phyloP scores from a whole-genome alignment of 2,888 invertebrate species.

The Nysson spinosus region DNA sequence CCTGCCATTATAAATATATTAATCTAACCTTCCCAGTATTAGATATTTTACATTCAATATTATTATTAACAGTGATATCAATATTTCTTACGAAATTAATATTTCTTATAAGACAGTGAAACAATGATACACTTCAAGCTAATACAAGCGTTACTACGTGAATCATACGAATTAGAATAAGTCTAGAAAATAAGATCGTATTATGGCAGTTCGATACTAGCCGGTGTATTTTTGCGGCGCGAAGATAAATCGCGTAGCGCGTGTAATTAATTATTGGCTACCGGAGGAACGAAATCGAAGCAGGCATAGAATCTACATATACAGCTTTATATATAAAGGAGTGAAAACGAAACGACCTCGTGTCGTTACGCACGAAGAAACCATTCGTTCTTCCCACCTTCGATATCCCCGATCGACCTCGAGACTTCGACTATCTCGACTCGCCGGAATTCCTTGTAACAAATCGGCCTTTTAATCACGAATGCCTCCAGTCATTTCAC shows the following conservation, averaged over 20 bases:
- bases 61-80: too few species aligned
- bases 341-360: constrained; percentile 25
- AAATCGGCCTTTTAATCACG: constrained; percentile 75
- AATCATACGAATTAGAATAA: too few species aligned
- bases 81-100: too few species aligned
- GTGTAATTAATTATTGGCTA: constrained; percentile 15
- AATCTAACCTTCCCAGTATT: too few species aligned
- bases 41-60: too few species aligned
- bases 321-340: neutral
- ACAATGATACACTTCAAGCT: too few species aligned
- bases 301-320: neutral
- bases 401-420: constrained; percentile 3
- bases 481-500: constrained; percentile 66
- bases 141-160: too few species aligned
- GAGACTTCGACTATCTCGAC: constrained; percentile 16
- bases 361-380: constrained; percentile 15
- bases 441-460: constrained; percentile 62
- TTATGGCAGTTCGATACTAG: too few species aligned
- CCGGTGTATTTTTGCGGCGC: too few species aligned
- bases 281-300: constrained; percentile 9
- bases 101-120: too few species aligned
- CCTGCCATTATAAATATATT: too few species aligned
- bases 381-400: constrained; percentile 15
- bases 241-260: constrained; percentile 14
- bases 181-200: too few species aligned